These are phyloP conservation scores for Maniola jurtina DNA, from an alignment of 1,140 invertebrate genomes.

Conservation along the genomic window DNA sequence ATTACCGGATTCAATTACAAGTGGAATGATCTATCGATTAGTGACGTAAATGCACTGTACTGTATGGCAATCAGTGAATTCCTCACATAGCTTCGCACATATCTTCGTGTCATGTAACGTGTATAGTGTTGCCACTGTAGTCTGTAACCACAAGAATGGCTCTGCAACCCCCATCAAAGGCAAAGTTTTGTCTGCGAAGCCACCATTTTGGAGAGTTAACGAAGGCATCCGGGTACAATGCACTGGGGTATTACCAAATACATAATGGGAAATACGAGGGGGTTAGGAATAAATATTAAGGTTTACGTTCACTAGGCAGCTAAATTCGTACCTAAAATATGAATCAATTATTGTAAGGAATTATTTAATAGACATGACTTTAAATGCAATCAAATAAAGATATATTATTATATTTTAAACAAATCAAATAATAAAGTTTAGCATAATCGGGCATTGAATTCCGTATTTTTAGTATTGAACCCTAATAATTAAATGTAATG, in stretches of 20 bases:
- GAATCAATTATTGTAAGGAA: too few species aligned
- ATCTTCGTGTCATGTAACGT: not conserved
- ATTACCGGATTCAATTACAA: too few species aligned
- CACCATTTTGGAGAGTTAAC: constrained; percentile 22
- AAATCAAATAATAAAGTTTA: too few species aligned
- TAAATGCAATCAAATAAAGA: too few species aligned
- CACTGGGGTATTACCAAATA: constrained; percentile 30
- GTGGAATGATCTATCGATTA: not conserved
- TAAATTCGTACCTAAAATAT: too few species aligned
- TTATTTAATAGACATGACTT: too few species aligned
- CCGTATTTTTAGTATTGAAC: too few species aligned
- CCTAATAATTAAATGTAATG: too few species aligned
- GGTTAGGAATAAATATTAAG: not conserved
- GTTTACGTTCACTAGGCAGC: not conserved
- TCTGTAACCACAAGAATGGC: constrained; percentile 26
- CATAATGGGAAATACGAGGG: not conserved
- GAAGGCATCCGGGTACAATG: constrained; percentile 31
- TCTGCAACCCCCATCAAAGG: constrained; percentile 13
- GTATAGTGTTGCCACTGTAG: constrained; percentile 14
- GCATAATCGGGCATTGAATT: too few species aligned
- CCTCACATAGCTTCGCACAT: constrained; percentile 13
- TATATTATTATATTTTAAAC: too few species aligned
- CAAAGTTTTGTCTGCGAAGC: constrained; percentile 27
- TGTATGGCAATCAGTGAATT: constrained; percentile 7
- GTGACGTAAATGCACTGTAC: not conserved